A percentile compares a stretch with the other conserved stretches of the same genome.
phyloP scores from a whole-genome alignment of 2,888 invertebrate species.

The Andrena chrysosceles region DNA sequence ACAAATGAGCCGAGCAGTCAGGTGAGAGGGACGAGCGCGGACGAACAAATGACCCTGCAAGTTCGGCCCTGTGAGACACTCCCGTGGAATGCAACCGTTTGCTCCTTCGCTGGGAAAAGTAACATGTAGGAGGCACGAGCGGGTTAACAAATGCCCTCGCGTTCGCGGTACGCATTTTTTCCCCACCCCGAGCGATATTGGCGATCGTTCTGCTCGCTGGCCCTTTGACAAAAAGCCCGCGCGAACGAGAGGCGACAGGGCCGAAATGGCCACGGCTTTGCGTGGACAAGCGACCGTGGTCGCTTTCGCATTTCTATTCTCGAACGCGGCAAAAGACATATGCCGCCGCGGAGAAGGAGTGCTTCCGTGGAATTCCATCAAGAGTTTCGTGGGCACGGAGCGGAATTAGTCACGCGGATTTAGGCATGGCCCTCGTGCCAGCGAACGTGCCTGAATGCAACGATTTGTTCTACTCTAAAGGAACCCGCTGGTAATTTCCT shows the following conservation, averaged over 20 bases:
- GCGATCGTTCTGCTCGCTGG: background rate
- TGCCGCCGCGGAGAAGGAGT: background rate
- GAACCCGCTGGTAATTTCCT: slow-evolving; percentile 28
- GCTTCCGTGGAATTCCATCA: slow-evolving; percentile 48
- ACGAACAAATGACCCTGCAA: slow-evolving; percentile 46
- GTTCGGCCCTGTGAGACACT: slow-evolving; percentile 39
- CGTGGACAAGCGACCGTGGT: background rate
- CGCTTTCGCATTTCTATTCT: slow-evolving; percentile 12
- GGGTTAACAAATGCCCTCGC: background rate
- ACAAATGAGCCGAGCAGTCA: slow-evolving; percentile 55
- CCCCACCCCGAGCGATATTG: background rate
- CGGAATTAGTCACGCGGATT: slow-evolving; percentile 68
- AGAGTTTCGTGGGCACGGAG: slow-evolving; percentile 60
- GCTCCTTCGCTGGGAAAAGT: slow-evolving; percentile 9
- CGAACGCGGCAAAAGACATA: slow-evolving; percentile 7
- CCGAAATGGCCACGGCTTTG: background rate
- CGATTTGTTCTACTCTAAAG: slow-evolving; percentile 60
- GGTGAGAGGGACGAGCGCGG: slow-evolving; percentile 46
- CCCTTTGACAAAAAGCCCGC: background rate
- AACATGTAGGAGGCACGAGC: background rate
- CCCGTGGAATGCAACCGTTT: slow-evolving; percentile 41
- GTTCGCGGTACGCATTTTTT: slow-evolving; percentile 9
- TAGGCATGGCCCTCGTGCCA: slow-evolving; percentile 46
- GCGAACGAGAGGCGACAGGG: slow-evolving; percentile 2
- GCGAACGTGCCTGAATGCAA: slow-evolving; percentile 6